These are phyloP conservation scores for Notarius lentiginosus DNA, from an alignment of 2,113 vertebrate genomes.

Conservation along the genomic window DNA sequence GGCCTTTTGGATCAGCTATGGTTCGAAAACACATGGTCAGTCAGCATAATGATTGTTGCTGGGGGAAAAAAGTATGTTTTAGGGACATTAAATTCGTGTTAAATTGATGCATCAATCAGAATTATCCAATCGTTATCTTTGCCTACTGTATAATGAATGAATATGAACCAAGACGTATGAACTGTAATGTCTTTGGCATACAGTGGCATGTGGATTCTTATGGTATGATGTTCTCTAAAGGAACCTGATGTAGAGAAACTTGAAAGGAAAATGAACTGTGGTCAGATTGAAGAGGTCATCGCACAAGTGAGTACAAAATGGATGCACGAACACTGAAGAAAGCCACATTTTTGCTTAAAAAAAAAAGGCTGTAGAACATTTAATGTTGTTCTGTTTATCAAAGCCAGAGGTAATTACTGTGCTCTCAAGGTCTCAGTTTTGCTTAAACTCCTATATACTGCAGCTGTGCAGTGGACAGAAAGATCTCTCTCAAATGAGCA, in stretches of 20 bases:
- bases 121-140: background rate
- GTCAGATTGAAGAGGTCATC: constrained; percentile 93
- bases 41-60: too few species aligned
- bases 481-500: background rate
- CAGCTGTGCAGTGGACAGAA: background rate
- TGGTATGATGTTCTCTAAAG: constrained; percentile 60
- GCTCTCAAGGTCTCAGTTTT: background rate
- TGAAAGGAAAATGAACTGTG: constrained; percentile 83
- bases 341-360: background rate
- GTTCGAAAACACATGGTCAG: too few species aligned
- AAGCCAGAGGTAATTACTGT: background rate
- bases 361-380: background rate
- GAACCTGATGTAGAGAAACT: constrained; percentile 82
- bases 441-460: background rate
- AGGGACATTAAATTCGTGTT: too few species aligned
- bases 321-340: background rate
- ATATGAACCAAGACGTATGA: too few species aligned
- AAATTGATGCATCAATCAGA: background rate
- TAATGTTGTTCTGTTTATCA: background rate
- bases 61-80: too few species aligned
- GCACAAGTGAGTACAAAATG: constrained; percentile 74
- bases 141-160: background rate
- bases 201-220: background rate
- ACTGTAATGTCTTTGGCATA: background rate
- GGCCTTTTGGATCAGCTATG: too few species aligned